Percentiles rank a stretch among this genome's conserved stretches.
phyloP scores from a whole-genome alignment of 2,113 vertebrate genomes.

The Microtus oregoni region DNA sequence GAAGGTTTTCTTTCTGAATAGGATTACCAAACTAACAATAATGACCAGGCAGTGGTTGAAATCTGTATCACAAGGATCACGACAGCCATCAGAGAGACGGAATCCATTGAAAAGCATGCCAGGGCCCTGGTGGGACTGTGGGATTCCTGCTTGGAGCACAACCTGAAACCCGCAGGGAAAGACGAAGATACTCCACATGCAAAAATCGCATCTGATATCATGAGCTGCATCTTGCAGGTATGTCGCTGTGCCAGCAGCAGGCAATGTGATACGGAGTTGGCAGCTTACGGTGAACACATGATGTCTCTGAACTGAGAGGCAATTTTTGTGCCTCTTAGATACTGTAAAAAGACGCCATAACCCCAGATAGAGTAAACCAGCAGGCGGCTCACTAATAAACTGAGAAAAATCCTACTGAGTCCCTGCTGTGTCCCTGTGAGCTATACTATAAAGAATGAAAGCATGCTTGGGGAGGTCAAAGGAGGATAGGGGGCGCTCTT shows the following conservation, averaged over 20 bases:
- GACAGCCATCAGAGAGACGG: conserved; percentile 94
- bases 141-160: conserved; percentile 96
- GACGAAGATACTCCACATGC: conserved; percentile 95
- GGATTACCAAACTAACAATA: conserved; percentile 97
- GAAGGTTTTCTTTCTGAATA: conserved; percentile 76
- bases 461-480: background rate
- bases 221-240: conserved; percentile 98
- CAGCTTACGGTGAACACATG: background rate
- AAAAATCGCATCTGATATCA: conserved; percentile 98
- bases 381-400: background rate
- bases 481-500: too few relatives aligned
- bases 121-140: conserved; percentile 93
- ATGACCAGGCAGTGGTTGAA: conserved; percentile 98
- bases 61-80: conserved; percentile 98
- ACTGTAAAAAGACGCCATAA: background rate
- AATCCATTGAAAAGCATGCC: conserved; percentile 93
- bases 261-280: background rate
- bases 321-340: background rate
- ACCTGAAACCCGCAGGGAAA: conserved; percentile 90
- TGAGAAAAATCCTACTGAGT: background rate
- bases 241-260: background rate
- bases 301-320: background rate
- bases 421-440: background rate
- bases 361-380: background rate
- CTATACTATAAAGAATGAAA: background rate